phyloP scores from a whole-genome alignment of 2,113 vertebrate species.

The crab-eating macaque (Macaca fascicularis) region T2T-MFA8v1.1 NC_088389.1:38259001-38259500 shows the following conservation, averaged over 20 bases:
- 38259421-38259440: neutral
- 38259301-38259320: neutral
- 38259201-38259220: neutral
- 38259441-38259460: neutral
- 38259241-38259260: too few relatives aligned
- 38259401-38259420: neutral
- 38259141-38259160: too few relatives aligned
- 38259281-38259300: neutral
- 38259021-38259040: neutral
- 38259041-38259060: neutral
- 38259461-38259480: neutral
- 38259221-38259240: neutral
- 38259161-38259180: neutral
- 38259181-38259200: neutral
- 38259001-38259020: neutral
- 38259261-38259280: neutral
- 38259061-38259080: neutral
- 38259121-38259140: neutral
- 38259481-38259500: neutral
- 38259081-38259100: neutral
- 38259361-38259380: neutral
- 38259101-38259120: neutral
- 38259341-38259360: neutral
- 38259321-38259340: neutral
- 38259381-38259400: neutral